Conservation (phyloP, 2,113 vertebrate species). For the Bubo blakistoni region DNA sequence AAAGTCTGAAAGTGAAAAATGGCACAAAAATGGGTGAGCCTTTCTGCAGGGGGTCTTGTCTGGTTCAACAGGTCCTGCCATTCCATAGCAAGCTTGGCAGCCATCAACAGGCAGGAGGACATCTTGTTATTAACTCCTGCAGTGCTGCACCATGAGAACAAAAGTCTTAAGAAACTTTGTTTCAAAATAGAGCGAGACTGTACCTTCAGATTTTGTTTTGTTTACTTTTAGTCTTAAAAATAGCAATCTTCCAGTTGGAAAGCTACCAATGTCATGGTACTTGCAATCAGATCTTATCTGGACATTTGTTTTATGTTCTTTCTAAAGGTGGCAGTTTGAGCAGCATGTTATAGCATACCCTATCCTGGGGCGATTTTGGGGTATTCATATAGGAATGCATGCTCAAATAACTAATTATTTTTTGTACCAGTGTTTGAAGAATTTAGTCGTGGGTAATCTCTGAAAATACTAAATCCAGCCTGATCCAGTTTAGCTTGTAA, state of each 20-base stretch:
- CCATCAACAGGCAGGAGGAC: neutral
- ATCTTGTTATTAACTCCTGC: neutral
- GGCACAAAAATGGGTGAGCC: neutral
- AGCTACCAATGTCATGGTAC: neutral
- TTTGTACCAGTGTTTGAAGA: neutral
- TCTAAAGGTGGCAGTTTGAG: neutral
- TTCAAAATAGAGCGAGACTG: neutral
- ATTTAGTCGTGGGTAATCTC: neutral
- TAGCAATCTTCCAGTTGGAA: neutral
- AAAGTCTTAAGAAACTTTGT: neutral
- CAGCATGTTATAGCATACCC: neutral
- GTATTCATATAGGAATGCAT: neutral
- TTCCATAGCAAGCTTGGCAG: neutral
- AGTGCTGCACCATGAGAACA: neutral
- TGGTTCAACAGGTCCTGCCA: neutral
- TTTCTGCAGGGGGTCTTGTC: neutral
- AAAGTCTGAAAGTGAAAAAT: neutral
- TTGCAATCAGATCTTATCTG: neutral
- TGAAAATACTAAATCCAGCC: neutral
- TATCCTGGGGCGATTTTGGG: neutral
- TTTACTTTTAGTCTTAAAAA: neutral
- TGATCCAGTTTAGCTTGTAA: conserved; percentile 1
- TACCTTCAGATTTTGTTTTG: neutral
- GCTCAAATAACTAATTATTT: neutral
- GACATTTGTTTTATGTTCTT: neutral